Conservation (phyloP, 2,888 invertebrate species). For the Boloria euphrosyne region DNA sequence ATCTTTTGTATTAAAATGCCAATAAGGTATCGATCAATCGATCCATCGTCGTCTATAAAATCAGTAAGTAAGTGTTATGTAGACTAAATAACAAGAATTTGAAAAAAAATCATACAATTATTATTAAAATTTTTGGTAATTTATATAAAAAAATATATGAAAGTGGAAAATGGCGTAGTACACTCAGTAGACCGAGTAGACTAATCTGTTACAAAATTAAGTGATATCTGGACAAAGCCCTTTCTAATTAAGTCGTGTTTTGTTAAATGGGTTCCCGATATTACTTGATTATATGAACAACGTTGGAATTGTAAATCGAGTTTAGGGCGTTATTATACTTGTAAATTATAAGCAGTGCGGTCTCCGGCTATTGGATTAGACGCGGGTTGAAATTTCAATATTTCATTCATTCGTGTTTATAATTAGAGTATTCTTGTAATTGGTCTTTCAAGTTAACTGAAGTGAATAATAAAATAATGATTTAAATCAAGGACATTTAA, state of each 20-base stretch:
- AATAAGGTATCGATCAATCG: too few relatives aligned
- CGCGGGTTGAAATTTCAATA: slow-evolving; percentile 25
- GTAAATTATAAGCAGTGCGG: slow-evolving; percentile 45
- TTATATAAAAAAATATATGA: too few relatives aligned
- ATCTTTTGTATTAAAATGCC: too few relatives aligned
- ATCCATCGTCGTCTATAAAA: too few relatives aligned
- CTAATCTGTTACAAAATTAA: slow-evolving; percentile 24
- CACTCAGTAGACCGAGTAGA: slow-evolving; percentile 4
- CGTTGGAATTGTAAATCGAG: slow-evolving; percentile 47
- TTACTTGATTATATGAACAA: slow-evolving; percentile 45
- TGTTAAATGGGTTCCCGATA: slow-evolving; percentile 41
- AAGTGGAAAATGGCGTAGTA: neutral
- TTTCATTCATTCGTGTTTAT: slow-evolving; percentile 28
- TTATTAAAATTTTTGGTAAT: too few relatives aligned
- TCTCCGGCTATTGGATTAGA: slow-evolving; percentile 35
- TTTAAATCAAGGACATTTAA: too few relatives aligned
- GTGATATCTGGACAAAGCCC: slow-evolving; percentile 36
- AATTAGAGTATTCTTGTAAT: slow-evolving; percentile 8
- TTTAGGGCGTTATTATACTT: slow-evolving; percentile 47
- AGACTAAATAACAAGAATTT: too few relatives aligned
- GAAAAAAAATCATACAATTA: too few relatives aligned
- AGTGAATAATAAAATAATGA: neutral
- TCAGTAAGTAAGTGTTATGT: too few relatives aligned
- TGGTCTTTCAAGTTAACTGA: neutral
- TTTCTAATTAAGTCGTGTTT: slow-evolving; percentile 41